Conservation (phyloP, 2,797 vertebrate genomes). For the Melanotaenia maccullochi region DNA sequence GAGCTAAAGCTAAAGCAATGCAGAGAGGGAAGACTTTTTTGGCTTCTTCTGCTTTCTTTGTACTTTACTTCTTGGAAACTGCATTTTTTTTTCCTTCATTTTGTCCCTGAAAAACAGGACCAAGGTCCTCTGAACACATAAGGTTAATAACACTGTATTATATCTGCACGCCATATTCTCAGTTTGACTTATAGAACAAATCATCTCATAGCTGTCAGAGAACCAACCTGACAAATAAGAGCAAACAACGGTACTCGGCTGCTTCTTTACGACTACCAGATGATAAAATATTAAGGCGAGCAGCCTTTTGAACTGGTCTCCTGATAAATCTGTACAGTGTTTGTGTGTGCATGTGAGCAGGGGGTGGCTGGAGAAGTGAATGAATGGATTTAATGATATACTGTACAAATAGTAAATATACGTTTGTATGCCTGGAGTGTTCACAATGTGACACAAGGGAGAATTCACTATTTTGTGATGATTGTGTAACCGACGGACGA, state of each 20-base stretch:
- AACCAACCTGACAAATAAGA: slow-evolving; percentile 28
- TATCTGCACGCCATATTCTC: slow-evolving; percentile 37
- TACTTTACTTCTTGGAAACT: slow-evolving; percentile 2
- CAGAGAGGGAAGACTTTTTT: slow-evolving; percentile 19
- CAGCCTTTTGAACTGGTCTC: slow-evolving; percentile 21
- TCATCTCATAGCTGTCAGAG: slow-evolving; percentile 23
- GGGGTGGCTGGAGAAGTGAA: slow-evolving; percentile 26
- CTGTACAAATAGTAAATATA: slow-evolving; percentile 71
- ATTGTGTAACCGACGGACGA: slow-evolving; percentile 31
- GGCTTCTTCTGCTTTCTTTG: not conserved
- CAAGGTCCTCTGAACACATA: slow-evolving; percentile 43
- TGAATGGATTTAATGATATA: slow-evolving; percentile 56
- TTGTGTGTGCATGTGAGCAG: slow-evolving; percentile 44
- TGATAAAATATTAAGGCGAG: slow-evolving; percentile 24
- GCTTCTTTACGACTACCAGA: slow-evolving; percentile 24
- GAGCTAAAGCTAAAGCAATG: slow-evolving; percentile 20
- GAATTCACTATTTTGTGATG: slow-evolving; percentile 52
- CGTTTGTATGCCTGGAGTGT: slow-evolving; percentile 60
- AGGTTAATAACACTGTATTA: slow-evolving; percentile 30
- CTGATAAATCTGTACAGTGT: slow-evolving; percentile 61
- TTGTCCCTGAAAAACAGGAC: slow-evolving; percentile 38
- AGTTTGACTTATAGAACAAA: slow-evolving; percentile 48
- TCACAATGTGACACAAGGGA: slow-evolving; percentile 46
- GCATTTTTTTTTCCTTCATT: slow-evolving; percentile 4
- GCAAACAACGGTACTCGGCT: slow-evolving; percentile 37